A percentile compares a stretch with the other conserved stretches of the same genome.
phyloP scores from a whole-genome alignment of 64 coral and sea anemone genomes.

The Hydrozoanthus tunicans region DNA sequence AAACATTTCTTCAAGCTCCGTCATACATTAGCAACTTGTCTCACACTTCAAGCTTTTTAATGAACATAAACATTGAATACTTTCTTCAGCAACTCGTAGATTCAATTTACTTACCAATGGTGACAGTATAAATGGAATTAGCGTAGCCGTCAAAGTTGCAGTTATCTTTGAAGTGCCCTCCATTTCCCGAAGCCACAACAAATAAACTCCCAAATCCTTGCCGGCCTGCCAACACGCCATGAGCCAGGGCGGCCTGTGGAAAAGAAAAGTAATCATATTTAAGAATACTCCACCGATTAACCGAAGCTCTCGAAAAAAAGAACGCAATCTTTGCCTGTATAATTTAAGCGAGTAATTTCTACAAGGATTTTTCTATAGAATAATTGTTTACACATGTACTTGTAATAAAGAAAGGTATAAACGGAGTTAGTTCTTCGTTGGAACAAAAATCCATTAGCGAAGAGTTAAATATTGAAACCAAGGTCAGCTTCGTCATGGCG shows the following conservation, averaged over 20 bases:
- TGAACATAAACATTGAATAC: not conserved
- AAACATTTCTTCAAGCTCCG: too few species aligned
- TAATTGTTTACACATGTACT: too few species aligned
- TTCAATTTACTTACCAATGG: slow-evolving; percentile 77
- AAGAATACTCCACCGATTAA: not conserved
- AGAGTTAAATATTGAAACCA: too few species aligned
- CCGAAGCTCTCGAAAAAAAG: not conserved
- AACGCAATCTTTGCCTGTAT: too few species aligned
- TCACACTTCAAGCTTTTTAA: not conserved
- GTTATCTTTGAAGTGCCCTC: slow-evolving; percentile 97
- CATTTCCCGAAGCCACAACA: slow-evolving; percentile 98
- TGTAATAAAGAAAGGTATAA: too few species aligned
- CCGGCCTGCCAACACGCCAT: slow-evolving; percentile 94
- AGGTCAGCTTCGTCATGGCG: too few species aligned
- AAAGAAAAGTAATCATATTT: not conserved
- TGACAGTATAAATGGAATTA: slow-evolving; percentile 99
- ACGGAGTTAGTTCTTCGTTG: too few species aligned
- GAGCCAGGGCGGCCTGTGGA: slow-evolving; percentile 91
- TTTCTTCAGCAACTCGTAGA: not conserved
- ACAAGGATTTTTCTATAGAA: too few species aligned
- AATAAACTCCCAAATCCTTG: slow-evolving; percentile 95
- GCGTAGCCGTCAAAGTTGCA: slow-evolving; percentile 99
- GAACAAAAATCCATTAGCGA: too few species aligned
- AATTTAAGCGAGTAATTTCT: too few species aligned
- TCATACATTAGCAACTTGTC: not conserved